These are phyloP conservation scores for Liasis olivaceus DNA, from an alignment of 2,797 vertebrate genomes.

Conservation along the genomic window DNA sequence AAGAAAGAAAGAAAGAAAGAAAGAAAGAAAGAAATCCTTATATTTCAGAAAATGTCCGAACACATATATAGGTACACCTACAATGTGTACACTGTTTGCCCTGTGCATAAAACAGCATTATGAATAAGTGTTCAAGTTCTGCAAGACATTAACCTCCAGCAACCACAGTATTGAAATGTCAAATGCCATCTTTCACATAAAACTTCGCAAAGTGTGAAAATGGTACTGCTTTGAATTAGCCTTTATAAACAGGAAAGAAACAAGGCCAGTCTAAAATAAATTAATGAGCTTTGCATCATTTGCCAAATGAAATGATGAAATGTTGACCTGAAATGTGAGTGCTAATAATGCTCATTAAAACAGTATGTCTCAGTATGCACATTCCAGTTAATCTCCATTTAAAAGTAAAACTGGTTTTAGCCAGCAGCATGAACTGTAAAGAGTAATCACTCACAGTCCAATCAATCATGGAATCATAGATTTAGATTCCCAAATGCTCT, in stretches of 20 bases:
- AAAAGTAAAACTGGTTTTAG: neutral
- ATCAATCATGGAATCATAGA: neutral
- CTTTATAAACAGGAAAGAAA: slow-evolving; percentile 9
- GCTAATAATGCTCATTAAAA: neutral
- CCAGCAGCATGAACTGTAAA: neutral
- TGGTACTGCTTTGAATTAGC: neutral
- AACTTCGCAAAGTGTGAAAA: slow-evolving; percentile 13
- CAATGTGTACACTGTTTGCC: neutral
- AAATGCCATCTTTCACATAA: slow-evolving; percentile 12
- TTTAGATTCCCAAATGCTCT: neutral
- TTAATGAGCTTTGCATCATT: neutral
- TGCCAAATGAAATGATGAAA: neutral
- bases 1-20: too few relatives aligned
- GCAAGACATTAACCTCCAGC: slow-evolving; percentile 6
- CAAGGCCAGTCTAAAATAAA: neutral
- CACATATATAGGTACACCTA: too few relatives aligned
- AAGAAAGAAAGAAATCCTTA: too few relatives aligned
- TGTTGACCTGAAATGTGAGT: neutral
- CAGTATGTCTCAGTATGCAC: neutral
- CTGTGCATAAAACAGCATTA: neutral
- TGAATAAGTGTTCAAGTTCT: slow-evolving; percentile 13
- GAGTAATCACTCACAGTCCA: neutral
- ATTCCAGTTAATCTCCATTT: neutral
- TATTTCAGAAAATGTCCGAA: neutral
- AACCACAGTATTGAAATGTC: slow-evolving; percentile 10